A percentile compares a stretch with the other conserved stretches of the same genome.
phyloP scores from a whole-genome alignment of 2,113 vertebrate genomes.

The Falco punctatus region DNA sequence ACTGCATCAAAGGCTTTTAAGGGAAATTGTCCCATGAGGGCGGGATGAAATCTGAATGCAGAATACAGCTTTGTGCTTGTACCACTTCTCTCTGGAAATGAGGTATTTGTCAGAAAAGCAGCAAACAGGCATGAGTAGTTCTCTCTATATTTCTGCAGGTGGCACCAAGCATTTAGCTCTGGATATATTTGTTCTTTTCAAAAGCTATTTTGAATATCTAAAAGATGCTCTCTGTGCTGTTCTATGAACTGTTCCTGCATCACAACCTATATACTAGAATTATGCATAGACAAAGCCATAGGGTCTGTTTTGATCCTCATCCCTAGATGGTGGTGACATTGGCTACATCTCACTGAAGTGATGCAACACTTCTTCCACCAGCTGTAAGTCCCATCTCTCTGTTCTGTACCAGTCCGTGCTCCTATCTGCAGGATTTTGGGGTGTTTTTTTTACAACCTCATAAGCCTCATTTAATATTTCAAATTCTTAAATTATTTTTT shows the following conservation, averaged over 20 bases:
- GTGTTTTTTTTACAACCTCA: not conserved
- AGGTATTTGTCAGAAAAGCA: not conserved
- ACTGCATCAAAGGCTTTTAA: not conserved
- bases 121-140: not conserved
- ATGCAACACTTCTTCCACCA: not conserved
- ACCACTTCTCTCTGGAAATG: not conserved
- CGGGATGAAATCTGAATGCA: not conserved
- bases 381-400: not conserved
- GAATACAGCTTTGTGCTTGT: not conserved
- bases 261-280: not conserved
- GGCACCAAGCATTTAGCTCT: conserved; percentile 31
- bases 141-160: conserved; percentile 30
- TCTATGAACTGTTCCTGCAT: not conserved
- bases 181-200: not conserved
- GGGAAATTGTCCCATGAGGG: not conserved
- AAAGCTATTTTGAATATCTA: not conserved
- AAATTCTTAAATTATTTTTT: not conserved
- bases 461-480: not conserved
- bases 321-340: not conserved
- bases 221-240: not conserved
- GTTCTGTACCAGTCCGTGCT: not conserved
- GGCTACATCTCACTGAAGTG: not conserved
- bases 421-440: not conserved
- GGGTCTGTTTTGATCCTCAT: not conserved
- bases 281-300: not conserved